A percentile compares a stretch with the other conserved stretches of the same genome.
Conservation (phyloP, 2,113 vertebrate species). For the Tamias sibiricus region DNA sequence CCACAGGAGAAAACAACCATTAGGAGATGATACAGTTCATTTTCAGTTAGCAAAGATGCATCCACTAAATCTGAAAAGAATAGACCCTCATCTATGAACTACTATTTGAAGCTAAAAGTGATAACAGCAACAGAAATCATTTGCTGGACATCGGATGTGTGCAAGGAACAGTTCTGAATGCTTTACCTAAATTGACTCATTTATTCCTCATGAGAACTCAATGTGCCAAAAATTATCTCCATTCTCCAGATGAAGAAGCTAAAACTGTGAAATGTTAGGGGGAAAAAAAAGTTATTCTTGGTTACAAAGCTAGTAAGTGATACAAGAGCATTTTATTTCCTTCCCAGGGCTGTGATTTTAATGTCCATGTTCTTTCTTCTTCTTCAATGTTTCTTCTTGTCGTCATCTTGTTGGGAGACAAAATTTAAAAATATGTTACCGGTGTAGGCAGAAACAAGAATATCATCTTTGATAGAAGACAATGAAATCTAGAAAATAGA, state of each 20-base stretch:
- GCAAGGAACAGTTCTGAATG: not conserved
- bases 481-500: not conserved
- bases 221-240: not conserved
- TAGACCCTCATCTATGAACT: not conserved
- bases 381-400: not conserved
- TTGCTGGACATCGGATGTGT: not conserved
- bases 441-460: not conserved
- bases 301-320: not conserved
- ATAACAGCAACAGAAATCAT: not conserved
- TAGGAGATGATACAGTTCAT: not conserved
- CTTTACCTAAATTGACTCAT: not conserved
- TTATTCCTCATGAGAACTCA: not conserved
- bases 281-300: not conserved
- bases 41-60: not conserved
- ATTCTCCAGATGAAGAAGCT: not conserved
- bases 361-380: not conserved
- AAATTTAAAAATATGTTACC: not conserved
- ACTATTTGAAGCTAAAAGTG: not conserved
- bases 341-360: not conserved
- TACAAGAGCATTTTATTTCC: not conserved
- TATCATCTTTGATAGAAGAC: not conserved
- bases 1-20: not conserved
- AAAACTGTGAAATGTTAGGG: not conserved
- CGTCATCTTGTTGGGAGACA: not conserved
- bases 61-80: constrained; percentile 27